Evolutionary conservation across 2,113 vertebrate species (phyloP), one percentile per base, ranked within the genome.

Genomic region (Dipodomys stephensi): DNA sequence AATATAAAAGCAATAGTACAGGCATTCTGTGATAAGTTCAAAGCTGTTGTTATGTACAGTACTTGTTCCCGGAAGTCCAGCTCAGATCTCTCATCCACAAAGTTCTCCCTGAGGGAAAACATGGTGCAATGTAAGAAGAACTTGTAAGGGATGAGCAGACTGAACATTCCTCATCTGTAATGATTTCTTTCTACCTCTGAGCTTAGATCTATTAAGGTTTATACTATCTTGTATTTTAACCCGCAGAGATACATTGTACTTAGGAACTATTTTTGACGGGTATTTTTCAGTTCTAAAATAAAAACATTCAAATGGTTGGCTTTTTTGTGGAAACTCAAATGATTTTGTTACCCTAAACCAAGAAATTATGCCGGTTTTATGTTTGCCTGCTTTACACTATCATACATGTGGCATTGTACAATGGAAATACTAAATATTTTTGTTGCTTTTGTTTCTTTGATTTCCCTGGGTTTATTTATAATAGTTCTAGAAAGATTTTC

Each of bases 111-210:
- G 16, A 90, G 87, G 44, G n/a, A 95, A 65, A 83, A 96, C 90
- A 91, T 85, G 27, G 71, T 93, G 64, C 83, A 96, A 80, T 96
- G 91, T 95, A 90, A 76, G 76, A 71, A 95, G 84, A 73, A 44
- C 68, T 94, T 92, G 46, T 93, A 95, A 96, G 57, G 44, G 7
- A 71, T 39, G 65, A 94, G 65, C 64, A 16, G 65, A 78, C 64
- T 93, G 92, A 91, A 89, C 6, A 73, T n/a, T 94, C 28, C 84
- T 22, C 60, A 85, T 80, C 22, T 82, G 82, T 95, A 96, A 78
- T 78, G n/a, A 77, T 91, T 94, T 92, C 81, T 46, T 7, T 35
- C 6, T 3, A 83, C 20, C 15, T 92, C 71, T 30, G 60, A 77
- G 77, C 49, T 80, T 94, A 28, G 82, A 87, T 77, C 49, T 80